Base-by-base conservation (phyloP, 1,140 invertebrate species). In the Dendrolimus kikuchii region DNA sequence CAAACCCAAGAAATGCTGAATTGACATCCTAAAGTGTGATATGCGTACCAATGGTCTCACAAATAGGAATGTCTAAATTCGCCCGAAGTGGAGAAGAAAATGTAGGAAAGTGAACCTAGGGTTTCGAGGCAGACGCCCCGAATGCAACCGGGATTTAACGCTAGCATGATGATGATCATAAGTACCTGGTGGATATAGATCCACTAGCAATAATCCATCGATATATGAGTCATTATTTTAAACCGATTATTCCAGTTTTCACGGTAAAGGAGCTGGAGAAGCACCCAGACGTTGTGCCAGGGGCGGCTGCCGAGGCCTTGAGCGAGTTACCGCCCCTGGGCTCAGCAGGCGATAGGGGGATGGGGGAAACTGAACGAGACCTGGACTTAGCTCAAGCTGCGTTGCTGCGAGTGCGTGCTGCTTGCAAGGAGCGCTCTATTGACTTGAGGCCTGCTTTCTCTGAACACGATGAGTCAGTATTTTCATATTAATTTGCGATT, bases 231-330 rank as follows among this genome's bases (percentile, higher is more conserved):
- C 8, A 10, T 9, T 45, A 39, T 3, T n/a, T 45, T 6, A 8
- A 45, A 5, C 3, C 23, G 23, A 23, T 48, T 48, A 5, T 8
- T 38, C 4, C 72, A 91, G 92, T 93, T 5, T 93, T 93, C 57
- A 92, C 91, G 0, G 86, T 90, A 5, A 92, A 92, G 56, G 89
- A 92, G 66, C 73, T 93, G 39, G 92, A 93, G 47, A 92, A 92
- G 68, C 83, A 86, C 59, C 92, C 92, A 6, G 81, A 81, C 7
- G 65, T 88, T 10, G 59, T 62, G 49, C 71, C 89, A 5, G 77
- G 86, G 0, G 62, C 41, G 0, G 68, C 60, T n/a, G 68, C 57
- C 10, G 72, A 38, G 45, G 57, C 57, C 38, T 62, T 74, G 49
- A 49, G 62, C 40, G 57, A 60, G 47, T 61, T 77, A 40, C 79